Percentiles rank a stretch among this genome's conserved stretches.
Conservation (phyloP, 53 echinoderm and acorn worm genomes). For the Paelopatides confundens region DNA sequence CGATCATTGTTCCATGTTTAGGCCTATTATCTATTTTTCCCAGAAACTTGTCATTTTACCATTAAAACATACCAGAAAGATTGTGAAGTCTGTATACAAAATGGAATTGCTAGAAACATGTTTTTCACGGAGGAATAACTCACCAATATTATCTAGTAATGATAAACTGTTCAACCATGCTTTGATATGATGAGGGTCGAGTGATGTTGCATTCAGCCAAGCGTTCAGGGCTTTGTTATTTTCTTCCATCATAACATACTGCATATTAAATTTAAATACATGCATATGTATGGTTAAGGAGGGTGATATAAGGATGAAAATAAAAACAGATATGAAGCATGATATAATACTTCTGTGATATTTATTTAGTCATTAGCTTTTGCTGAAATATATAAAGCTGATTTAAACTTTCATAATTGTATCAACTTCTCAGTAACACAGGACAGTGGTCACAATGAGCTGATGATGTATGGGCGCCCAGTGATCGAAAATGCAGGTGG, state of each 20-base stretch:
- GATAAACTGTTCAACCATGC: slow-evolving; percentile 91
- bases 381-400: too few relatives aligned
- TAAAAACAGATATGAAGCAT: neutral
- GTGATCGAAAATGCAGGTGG: too few relatives aligned
- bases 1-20: too few relatives aligned
- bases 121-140: slow-evolving; percentile 24
- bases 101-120: neutral
- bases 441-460: too few relatives aligned
- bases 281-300: neutral
- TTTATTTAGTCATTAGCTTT: too few relatives aligned
- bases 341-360: neutral
- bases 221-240: slow-evolving; percentile 78
- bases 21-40: too few relatives aligned
- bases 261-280: slow-evolving; percentile 56
- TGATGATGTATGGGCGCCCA: too few relatives aligned
- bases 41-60: too few relatives aligned
- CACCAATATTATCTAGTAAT: slow-evolving; percentile 87
- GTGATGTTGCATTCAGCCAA: slow-evolving; percentile 82
- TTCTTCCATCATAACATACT: slow-evolving; percentile 80
- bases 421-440: too few relatives aligned
- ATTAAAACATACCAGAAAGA: too few relatives aligned
- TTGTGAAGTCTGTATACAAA: neutral
- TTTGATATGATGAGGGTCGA: slow-evolving; percentile 74
- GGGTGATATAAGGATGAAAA: neutral
- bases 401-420: too few relatives aligned